Percentiles rank a stretch among this genome's conserved stretches.
Conservation (phyloP, 2,888 invertebrate species). For the Theodoxus fluviatilis region DNA sequence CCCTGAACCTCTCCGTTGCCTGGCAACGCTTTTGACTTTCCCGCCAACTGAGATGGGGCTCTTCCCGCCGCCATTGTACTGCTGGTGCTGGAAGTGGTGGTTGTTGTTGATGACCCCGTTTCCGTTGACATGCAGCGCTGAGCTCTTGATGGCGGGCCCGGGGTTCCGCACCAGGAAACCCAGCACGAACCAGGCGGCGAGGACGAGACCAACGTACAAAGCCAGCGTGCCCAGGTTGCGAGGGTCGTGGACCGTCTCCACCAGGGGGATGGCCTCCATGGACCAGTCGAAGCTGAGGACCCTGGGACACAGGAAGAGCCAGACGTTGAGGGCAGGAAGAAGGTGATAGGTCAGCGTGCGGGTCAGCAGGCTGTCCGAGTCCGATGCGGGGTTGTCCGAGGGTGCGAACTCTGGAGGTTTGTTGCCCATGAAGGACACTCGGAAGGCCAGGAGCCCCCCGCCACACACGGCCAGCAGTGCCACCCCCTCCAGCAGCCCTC, state of each 20-base stretch:
- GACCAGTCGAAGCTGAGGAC: conserved; percentile 98
- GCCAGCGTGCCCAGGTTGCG: conserved; percentile 79
- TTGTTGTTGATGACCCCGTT: conserved; percentile 37
- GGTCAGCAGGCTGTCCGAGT: conserved; percentile 80
- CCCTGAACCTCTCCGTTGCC: conserved; percentile 36
- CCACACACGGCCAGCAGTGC: conserved; percentile 72
- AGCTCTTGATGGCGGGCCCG: not conserved
- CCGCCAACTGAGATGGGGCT: too few relatives aligned
- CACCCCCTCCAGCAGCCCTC: conserved; percentile 57
- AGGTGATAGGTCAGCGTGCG: conserved; percentile 89
- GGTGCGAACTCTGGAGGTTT: conserved; percentile 85
- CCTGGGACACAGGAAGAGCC: conserved; percentile 84
- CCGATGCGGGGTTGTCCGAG: conserved; percentile 95
- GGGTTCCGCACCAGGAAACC: not conserved
- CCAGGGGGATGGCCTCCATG: conserved; percentile 92
- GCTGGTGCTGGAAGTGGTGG: not conserved
- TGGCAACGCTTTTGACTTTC: too few relatives aligned
- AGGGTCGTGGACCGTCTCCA: conserved; percentile 79
- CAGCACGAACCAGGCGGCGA: conserved; percentile 35
- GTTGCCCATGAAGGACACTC: conserved; percentile 77
- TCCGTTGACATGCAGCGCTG: conserved; percentile 40
- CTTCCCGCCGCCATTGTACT: not conserved
- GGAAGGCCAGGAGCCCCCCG: conserved; percentile 76
- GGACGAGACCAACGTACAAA: conserved; percentile 72
- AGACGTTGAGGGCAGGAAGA: conserved; percentile 89